Evolutionary conservation across 2,113 vertebrate species (phyloP).

Genomic region (Scortum barcoo): DNA sequence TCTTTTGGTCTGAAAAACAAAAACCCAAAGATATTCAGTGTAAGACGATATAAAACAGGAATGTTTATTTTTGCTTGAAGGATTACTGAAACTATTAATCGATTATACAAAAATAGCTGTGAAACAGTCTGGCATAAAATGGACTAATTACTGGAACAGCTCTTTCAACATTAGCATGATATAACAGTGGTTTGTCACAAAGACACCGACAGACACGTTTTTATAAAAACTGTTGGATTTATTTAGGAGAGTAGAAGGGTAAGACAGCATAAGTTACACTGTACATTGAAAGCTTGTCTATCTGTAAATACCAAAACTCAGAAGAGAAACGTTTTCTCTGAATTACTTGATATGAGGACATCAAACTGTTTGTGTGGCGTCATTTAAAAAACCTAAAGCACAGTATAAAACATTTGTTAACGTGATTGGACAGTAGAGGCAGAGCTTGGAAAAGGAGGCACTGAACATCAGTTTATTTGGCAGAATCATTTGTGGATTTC

Average conservation of each 20-base stretch:
- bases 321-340: not conserved
- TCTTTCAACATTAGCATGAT: too few relatives aligned
- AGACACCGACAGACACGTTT: not conserved
- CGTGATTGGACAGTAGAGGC: conserved; percentile 16
- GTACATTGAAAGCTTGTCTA: conserved; percentile 64
- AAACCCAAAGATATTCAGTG: too few relatives aligned
- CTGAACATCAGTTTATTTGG: conserved; percentile 46
- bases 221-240: conserved; percentile 61
- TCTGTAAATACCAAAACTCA: conserved; percentile 21
- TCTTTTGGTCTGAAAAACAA: too few relatives aligned
- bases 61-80: too few relatives aligned
- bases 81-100: too few relatives aligned
- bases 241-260: conserved; percentile 68
- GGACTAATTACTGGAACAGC: not conserved
- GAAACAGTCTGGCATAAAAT: too few relatives aligned
- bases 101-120: too few relatives aligned
- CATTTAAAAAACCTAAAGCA: not conserved
- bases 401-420: conserved; percentile 30
- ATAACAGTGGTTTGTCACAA: not conserved
- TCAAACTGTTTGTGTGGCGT: conserved; percentile 4
- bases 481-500: conserved; percentile 20
- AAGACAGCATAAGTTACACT: conserved; percentile 75
- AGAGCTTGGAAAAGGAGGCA: conserved; percentile 46
- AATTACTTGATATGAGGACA: not conserved
- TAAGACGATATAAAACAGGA: too few relatives aligned